Base-by-base conservation (phyloP, 2,888 invertebrate genomes). In the Chloromyia formosa region DNA sequence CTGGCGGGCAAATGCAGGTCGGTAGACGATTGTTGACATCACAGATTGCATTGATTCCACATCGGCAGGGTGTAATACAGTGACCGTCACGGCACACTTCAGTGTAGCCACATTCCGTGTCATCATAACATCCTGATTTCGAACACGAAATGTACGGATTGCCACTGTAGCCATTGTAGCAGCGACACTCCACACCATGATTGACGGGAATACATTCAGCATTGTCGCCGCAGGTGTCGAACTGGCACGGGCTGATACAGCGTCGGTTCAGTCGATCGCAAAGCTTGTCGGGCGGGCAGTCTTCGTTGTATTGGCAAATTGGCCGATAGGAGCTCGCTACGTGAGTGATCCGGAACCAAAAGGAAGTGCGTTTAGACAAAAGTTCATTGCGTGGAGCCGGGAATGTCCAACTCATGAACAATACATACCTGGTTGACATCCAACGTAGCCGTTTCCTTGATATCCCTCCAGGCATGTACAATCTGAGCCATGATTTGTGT, bases 281-380 rank as follows among this genome's bases (percentile, higher is more conserved):
- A 22, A 94, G 87, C 80, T 93, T 90, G 80, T 92, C 90, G n/a
- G 93, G 93, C 73, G 94, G 94, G 82, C 95, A 96, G 81, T 95
- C 95, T 87, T 94, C 94, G 81, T 95, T 95, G 84, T 94, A 94
- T 83, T 95, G 95, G 83, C 95, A 95, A 71, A 94, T 89, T 78
- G 89, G 87, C 79, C 87, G 86, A 77, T 87, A 84, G 60, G 84
- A 83, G 40, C 83, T 81, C 16, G 86, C 88, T 89, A 79, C 49
- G n/a, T n/a, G n/a, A n/a, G n/a, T n/a, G n/a, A n/a, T n/a, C n/a
- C n/a, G n/a, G 16, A 16, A 42, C 12, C 12, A 45, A 76, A 45
- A 56, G 56, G 16, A 56, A 56, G 18, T 16, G 7, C 56, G 9
- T 16, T 56, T 9, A 9, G n/a, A 16, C 45, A 45, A 45, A 9